Conservation (phyloP, 2,888 invertebrate species). For the Sarcophaga carnaria region DNA sequence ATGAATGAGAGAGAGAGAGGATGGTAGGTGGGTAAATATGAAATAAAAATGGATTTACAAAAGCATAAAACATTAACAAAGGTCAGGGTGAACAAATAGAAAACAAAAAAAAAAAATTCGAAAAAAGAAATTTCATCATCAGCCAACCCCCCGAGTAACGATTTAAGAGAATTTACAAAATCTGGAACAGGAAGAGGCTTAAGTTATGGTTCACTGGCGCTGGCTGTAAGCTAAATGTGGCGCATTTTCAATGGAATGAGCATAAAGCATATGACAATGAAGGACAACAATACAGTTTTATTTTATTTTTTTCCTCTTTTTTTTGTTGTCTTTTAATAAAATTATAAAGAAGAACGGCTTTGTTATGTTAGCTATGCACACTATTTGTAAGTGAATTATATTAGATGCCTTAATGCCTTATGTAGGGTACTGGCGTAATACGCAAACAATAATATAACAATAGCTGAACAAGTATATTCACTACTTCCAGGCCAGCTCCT, state of each 20-base stretch:
- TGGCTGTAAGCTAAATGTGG: slow-evolving; percentile 12
- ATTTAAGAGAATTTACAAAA: background rate
- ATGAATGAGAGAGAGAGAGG: background rate
- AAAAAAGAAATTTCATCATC: slow-evolving; percentile 37
- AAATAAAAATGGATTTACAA: background rate
- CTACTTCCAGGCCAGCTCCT: slow-evolving; percentile 9
- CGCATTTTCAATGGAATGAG: background rate
- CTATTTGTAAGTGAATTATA: background rate
- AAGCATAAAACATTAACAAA: slow-evolving; percentile 65
- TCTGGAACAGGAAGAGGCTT: slow-evolving; percentile 15
- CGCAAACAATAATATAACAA: background rate
- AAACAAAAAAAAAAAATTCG: too few relatives aligned
- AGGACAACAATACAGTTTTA: slow-evolving; percentile 62
- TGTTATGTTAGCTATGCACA: background rate
- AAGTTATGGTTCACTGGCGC: slow-evolving; percentile 27
- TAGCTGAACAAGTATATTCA: background rate
- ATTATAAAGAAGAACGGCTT: slow-evolving; percentile 11
- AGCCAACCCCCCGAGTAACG: background rate
- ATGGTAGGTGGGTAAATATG: background rate
- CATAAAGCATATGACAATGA: slow-evolving; percentile 58
- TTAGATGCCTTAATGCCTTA: background rate
- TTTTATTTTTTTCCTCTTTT: background rate
- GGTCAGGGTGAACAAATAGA: slow-evolving; percentile 61
- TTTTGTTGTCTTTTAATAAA: background rate
- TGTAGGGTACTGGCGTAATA: slow-evolving; percentile 35